Conservation (phyloP, 2,113 vertebrate genomes). For the Alces alces region DNA sequence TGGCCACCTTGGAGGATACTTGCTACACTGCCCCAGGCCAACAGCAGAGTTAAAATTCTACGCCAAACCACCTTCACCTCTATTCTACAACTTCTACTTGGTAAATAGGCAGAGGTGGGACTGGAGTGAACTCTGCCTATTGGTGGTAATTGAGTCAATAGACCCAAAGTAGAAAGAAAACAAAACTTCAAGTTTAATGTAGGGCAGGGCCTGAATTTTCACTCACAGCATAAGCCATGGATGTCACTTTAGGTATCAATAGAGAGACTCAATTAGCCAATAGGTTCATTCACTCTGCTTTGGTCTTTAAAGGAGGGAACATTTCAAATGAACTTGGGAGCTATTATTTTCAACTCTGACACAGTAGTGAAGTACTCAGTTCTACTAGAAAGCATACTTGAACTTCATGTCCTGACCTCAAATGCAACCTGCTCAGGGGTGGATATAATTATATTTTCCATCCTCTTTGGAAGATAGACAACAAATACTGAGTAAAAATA, state of each 20-base stretch:
- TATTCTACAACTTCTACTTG: neutral
- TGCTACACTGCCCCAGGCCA: neutral
- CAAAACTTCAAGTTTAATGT: neutral
- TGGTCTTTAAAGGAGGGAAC: neutral
- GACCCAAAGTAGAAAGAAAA: neutral
- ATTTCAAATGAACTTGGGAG: neutral
- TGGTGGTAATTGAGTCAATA: neutral
- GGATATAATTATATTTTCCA: slow-evolving; percentile 12
- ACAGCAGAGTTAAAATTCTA: neutral
- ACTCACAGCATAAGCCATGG: neutral
- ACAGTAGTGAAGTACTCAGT: neutral
- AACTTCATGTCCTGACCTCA: slow-evolving; percentile 6
- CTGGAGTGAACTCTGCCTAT: neutral
- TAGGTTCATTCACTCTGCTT: neutral
- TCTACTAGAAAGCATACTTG: slow-evolving; percentile 36
- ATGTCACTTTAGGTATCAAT: neutral
- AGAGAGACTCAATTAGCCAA: neutral
- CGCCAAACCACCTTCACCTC: neutral
- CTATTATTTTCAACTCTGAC: neutral
- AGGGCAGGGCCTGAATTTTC: neutral
- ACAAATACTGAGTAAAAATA: slow-evolving; percentile 55
- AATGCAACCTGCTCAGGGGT: neutral
- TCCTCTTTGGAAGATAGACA: slow-evolving; percentile 54
- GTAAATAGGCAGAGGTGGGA: neutral
- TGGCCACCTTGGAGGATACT: neutral